Evolutionary conservation across 2,113 vertebrate genomes (phyloP), one percentile per base, ranked within the genome.

Genomic region (Alosa alosa): DNA sequence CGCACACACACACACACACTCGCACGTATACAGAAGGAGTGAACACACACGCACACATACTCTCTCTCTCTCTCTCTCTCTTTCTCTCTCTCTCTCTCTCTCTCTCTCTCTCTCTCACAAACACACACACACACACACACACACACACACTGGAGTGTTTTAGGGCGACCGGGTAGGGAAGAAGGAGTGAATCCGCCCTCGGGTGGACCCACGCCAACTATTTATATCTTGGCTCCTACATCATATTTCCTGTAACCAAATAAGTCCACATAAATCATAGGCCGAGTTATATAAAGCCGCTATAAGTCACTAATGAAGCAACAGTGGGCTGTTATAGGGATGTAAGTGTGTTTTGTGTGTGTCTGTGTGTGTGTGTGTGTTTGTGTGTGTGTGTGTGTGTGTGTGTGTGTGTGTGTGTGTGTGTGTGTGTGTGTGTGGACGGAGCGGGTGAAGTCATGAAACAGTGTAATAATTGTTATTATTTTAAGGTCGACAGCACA

Each of bases 201-300:
- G 18, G 4, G 6, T 8, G 9, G 45, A 52, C 78, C 47, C 39
- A 10, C 36, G 52, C 41, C 46, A 82, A 89, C 57, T 85, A 84
- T 86, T 85, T 86, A 90, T 86, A 88, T n/a, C 75, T 84, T 88
- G 64, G 81, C 91, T 90, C 87, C 89, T 31, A 88, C 88, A 47
- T 86, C 45, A 46, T 91, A 92, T 94, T 93, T 93, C 93, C 93
- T 93, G 92, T 90, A 92, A 94, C 92, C 89, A 90, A 93, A 94
- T 92, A 88, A 89, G 89, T 90, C 91, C 90, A 87, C 89, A 88
- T 94, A 94, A 94, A 94, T 94, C 91, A 91, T 22, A 52, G 15
- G 47, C 85, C 91, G 88, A 85, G 89, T 90, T 93, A 92, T 88
- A 89, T 90, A 93, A 93, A 92, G 90, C 89, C 89, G 89, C 92